Conservation (phyloP, 2,888 invertebrate genomes). For the Gymnocheta viridis region DNA sequence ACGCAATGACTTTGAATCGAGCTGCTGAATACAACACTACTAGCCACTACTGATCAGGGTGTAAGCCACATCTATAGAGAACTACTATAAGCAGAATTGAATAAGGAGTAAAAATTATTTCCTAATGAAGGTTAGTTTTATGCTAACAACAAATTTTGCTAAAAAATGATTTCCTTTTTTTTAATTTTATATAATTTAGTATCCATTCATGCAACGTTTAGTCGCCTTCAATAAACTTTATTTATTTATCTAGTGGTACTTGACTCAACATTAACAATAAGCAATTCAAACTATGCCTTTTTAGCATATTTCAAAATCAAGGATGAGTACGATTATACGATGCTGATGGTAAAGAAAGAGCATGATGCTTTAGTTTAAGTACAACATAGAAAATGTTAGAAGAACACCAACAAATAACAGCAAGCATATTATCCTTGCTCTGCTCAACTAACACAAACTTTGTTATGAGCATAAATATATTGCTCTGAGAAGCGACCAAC, state of each 20-base stretch:
- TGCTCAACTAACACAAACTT: conserved; percentile 41
- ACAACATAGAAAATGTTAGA: conserved; percentile 1
- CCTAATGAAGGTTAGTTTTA: too few species aligned
- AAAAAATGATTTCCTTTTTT: too few species aligned
- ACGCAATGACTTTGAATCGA: too few species aligned
- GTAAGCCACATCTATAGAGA: too few species aligned
- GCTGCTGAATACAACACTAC: too few species aligned
- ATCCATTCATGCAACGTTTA: background rate
- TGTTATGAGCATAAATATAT: conserved; percentile 10
- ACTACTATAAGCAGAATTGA: too few species aligned
- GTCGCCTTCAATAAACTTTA: background rate
- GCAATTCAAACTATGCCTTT: conserved; percentile 42
- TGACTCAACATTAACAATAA: conserved; percentile 5
- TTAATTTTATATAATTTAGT: too few species aligned
- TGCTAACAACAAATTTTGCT: background rate
- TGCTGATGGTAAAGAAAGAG: background rate
- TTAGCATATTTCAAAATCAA: conserved; percentile 44
- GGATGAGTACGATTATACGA: conserved; percentile 21
- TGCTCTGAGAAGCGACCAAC: conserved; percentile 33
- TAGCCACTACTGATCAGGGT: too few species aligned
- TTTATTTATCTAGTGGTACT: background rate
- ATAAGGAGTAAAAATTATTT: too few species aligned
- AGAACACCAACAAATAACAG: conserved; percentile 12
- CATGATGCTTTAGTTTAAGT: background rate
- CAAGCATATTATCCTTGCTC: conserved; percentile 1